These are phyloP conservation scores for Australoheros scitulus DNA, from an alignment of 2,113 vertebrate genomes.

Conservation along the genomic window DNA sequence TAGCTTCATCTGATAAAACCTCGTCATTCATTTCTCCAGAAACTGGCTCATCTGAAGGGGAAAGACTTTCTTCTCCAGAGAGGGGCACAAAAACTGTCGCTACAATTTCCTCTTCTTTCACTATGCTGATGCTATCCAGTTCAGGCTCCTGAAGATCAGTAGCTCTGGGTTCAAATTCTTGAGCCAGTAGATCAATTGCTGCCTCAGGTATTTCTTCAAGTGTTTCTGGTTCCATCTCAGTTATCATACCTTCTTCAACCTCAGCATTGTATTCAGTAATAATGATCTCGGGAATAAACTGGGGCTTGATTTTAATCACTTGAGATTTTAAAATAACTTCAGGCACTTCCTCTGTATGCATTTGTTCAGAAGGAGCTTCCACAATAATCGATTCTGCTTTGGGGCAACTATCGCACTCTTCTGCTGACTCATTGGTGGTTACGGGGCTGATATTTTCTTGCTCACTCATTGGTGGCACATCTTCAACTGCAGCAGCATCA, in stretches of 20 bases:
- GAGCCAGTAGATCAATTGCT: conserved; percentile 6
- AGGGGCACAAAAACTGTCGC: not conserved
- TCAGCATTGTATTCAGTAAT: rapidly evolving
- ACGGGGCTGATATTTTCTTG: not conserved
- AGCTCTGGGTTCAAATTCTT: not conserved
- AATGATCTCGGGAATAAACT: not conserved
- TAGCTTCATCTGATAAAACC: not conserved
- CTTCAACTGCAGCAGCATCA: not conserved
- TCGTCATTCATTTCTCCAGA: not conserved
- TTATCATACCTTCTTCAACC: not conserved
- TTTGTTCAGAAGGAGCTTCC: not conserved
- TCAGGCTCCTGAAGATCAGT: not conserved
- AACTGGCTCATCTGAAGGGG: not conserved
- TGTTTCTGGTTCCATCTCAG: not conserved
- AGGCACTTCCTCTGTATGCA: not conserved
- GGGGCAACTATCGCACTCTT: not conserved
- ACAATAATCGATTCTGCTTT: not conserved
- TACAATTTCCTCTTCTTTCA: not conserved
- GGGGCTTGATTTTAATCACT: not conserved
- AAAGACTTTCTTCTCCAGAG: not conserved
- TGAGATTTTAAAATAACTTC: not conserved
- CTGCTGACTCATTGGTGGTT: not conserved
- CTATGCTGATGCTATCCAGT: not conserved
- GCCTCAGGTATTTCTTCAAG: not conserved
- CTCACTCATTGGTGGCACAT: not conserved